Evolutionary conservation across 2,797 vertebrate species (phyloP), one percentile per base, ranked within the genome.

Genomic region (Morelia viridis): DNA sequence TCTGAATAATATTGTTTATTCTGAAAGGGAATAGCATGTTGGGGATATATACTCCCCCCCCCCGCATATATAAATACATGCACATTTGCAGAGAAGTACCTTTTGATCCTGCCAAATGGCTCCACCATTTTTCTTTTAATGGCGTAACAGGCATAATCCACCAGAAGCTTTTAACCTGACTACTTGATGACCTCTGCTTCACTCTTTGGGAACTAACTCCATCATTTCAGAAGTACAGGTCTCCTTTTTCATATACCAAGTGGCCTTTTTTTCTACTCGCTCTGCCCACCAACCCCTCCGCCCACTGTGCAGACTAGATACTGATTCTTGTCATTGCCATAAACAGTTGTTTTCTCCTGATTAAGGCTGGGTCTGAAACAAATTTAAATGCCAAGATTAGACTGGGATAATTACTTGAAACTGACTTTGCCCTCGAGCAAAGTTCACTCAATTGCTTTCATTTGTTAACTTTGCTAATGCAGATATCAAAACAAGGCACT

Each of bases 351-450:
- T 90, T 90, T 65, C 83, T 90, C 83, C 85, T 65, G 53, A 90
- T 90, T 87, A 87, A 64, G 50, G 12, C 50, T 88, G 85, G 41
- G 68, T 87, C 17, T 90, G 50, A 92, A 87, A 62, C 50, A 92
- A 88, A 90, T 92, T 60, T 92, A 88, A 92, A 92, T 92, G 85
- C 31, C 26, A 84, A 87, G 85, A 92, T 92, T 90, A 92, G 92
- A 53, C 89, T 83, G 35, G 60, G 89, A 90, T 92, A 92, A 92
- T 92, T 92, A 92, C 92, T 90, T 57, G 85, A 87, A 92, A 88
- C 68, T 71, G 80, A 56, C 60, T 84, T 87, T 90, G 85, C 92
- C 92, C 92, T 92, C 89, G 5, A 92, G 89, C 85, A 84, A 92
- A 90, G 92, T 92, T 92, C 85, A 88, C 17, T 88, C 85, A 83